A percentile compares a stretch with the other conserved stretches of the same genome.
phyloP scores from a whole-genome alignment of 2,797 vertebrate species.

The Austrolebias charrua region DNA sequence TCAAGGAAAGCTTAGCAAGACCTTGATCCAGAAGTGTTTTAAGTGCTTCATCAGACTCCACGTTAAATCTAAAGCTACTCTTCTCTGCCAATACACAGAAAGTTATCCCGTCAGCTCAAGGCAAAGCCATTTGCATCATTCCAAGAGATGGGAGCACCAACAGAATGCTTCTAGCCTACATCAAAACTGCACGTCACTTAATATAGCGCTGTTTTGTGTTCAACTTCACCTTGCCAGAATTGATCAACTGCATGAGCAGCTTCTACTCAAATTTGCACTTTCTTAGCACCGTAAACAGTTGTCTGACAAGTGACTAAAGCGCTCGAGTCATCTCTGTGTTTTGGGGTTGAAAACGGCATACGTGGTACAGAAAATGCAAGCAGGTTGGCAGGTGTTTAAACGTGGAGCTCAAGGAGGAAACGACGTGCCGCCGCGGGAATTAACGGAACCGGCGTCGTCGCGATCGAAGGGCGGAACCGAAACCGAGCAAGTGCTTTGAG shows the following conservation, averaged over 20 bases:
- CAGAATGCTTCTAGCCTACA: conserved; percentile 30
- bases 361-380: conserved; percentile 57
- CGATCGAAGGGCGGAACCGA: conserved; percentile 2
- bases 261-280: background rate
- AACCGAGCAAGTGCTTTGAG: conserved; percentile 11
- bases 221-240: background rate
- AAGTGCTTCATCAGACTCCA: conserved; percentile 7
- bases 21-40: background rate
- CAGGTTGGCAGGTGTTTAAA: conserved; percentile 63
- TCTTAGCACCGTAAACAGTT: conserved; percentile 17
- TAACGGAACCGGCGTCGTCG: conserved; percentile 20
- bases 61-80: conserved; percentile 7
- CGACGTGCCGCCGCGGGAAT: conserved; percentile 19
- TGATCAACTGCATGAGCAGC: conserved; percentile 3
- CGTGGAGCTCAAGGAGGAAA: conserved; percentile 13
- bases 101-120: conserved; percentile 30
- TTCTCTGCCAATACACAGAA: background rate
- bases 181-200: conserved; percentile 30
- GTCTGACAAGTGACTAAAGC: conserved; percentile 12
- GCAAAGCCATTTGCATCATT: conserved; percentile 23
- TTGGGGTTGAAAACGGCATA: conserved; percentile 31
- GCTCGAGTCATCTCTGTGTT: conserved; percentile 7
- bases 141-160: conserved; percentile 30
- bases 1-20: background rate
- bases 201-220: conserved; percentile 38